phyloP scores from a whole-genome alignment of 2,113 vertebrate genomes.

The Lepus americanus region DNA sequence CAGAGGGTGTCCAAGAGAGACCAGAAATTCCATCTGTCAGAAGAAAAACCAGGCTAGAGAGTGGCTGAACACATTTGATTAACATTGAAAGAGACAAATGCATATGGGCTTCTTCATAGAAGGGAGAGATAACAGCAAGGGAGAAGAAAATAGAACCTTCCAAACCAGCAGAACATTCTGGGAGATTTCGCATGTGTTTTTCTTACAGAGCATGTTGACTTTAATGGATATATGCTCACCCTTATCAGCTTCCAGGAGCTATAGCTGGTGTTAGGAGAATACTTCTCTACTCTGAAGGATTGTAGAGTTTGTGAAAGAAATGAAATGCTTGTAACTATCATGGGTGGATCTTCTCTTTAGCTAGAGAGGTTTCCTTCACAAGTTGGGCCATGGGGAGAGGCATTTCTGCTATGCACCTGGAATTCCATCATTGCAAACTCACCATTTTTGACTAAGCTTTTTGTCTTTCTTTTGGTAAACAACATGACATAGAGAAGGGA shows the following conservation, averaged over 20 bases:
- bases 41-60: not conserved
- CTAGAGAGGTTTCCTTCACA: not conserved
- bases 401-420: not conserved
- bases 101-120: not conserved
- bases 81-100: not conserved
- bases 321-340: not conserved
- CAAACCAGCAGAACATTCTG: not conserved
- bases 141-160: not conserved
- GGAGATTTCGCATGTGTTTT: not conserved
- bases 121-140: not conserved
- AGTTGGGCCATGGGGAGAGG: not conserved
- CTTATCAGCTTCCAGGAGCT: not conserved
- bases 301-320: not conserved
- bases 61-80: not conserved
- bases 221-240: no score
- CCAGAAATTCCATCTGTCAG: not conserved
- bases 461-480: not conserved
- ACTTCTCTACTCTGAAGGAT: not conserved
- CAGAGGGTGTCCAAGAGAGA: not conserved
- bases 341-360: not conserved
- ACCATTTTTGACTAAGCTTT: not conserved
- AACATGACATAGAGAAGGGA: not conserved
- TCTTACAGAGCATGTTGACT: not conserved
- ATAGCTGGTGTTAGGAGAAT: not conserved
- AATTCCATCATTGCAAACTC: not conserved